phyloP scores from a whole-genome alignment of 2,797 vertebrate genomes.

The Luscinia luscinia region DNA sequence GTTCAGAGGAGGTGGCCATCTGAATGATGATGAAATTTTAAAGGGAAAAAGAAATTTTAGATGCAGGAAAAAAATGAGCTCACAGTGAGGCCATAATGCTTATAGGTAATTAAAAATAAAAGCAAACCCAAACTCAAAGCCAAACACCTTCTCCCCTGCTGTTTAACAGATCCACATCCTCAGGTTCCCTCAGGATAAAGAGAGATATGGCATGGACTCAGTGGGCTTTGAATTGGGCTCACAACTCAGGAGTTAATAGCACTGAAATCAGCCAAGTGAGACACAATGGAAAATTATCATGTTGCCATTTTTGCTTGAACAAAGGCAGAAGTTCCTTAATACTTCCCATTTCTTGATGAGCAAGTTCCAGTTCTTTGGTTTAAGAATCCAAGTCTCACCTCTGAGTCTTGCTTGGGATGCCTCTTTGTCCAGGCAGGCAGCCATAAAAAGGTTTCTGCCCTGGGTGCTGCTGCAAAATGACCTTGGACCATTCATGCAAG shows the following conservation, averaged over 20 bases:
- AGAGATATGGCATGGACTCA: background rate
- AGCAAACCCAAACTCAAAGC: background rate
- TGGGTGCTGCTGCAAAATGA: background rate
- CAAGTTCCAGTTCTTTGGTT: background rate
- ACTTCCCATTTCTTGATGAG: background rate
- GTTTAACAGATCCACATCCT: background rate
- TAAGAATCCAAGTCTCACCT: background rate
- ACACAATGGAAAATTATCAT: background rate
- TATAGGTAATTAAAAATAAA: background rate
- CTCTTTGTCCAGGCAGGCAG: background rate
- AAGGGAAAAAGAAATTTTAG: background rate
- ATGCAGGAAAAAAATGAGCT: background rate
- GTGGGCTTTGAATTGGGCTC: background rate
- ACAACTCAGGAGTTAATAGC: background rate
- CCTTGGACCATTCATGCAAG: accelerated
- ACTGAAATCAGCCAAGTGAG: background rate
- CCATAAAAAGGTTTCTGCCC: background rate
- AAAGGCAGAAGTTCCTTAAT: background rate
- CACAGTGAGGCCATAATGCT: background rate
- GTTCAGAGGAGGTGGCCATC: background rate
- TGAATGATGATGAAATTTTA: background rate
- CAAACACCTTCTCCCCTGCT: background rate
- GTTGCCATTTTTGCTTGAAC: background rate
- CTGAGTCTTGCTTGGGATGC: background rate
- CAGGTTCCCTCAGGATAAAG: background rate